Evolutionary conservation across 2,888 invertebrate species (phyloP), one percentile per base, ranked within the genome.

Genomic region (Vesta saturnalis): DNA sequence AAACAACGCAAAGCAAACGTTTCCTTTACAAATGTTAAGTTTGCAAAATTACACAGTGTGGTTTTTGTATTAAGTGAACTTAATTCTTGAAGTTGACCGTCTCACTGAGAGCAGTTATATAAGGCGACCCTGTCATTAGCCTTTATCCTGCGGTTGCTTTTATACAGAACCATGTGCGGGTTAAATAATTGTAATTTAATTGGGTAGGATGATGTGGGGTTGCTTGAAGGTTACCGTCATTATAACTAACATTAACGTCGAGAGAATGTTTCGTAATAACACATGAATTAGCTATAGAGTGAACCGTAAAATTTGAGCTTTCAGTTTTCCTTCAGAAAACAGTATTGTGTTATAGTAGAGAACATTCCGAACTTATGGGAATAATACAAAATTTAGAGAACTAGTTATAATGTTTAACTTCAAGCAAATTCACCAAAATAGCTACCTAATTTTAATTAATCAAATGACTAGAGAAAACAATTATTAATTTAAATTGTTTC

Each of bases 111-210:
- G 54, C 60, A 55, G 49, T 58, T 59, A 54, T 59, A 52, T 61
- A 67, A 67, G 57, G 60, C 56, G 60, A 61, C 61, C 60, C 66
- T 67, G 61, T 61, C 61, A 54, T 67, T 61, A 67, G 56, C 66
- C 66, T 61, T 67, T 67, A 67, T 61, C 61, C 61, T 67, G 66
- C 22, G 66, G 66, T 60, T 67, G 66, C 66, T 67, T 67, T 67
- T 67, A 61, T 61, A 61, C 52, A 67, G 47, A 56, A 56, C 61
- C 66, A 67, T 60, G 57, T 60, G 66, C 61, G 56, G 61, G 66
- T 61, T 61, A 67, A 67, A 67, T 67, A 67, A 67, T 67, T 67
- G 66, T 52, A 61, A 60, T 61, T 67, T 67, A 67, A 67, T 67
- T 67, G 61, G 66, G 61, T 57, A 57, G 57, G 39, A 23, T 67